These are phyloP conservation scores for Cephalotes varians DNA, from an alignment of 2,888 invertebrate genomes.

Conservation along the genomic window DNA sequence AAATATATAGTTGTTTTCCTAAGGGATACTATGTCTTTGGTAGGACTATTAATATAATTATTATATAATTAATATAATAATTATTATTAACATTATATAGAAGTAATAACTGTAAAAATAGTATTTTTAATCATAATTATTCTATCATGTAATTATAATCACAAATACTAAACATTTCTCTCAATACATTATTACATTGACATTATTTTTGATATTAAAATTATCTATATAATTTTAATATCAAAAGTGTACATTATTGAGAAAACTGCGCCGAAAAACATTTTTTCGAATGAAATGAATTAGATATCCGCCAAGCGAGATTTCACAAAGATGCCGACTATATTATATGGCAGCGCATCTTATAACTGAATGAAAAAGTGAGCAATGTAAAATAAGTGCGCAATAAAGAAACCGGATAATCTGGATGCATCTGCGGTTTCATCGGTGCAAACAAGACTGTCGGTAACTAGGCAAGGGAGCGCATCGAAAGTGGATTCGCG, in stretches of 20 bases:
- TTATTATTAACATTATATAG: too few relatives aligned
- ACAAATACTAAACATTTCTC: too few relatives aligned
- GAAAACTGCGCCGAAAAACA: not conserved
- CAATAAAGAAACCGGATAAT: slow-evolving; percentile 71
- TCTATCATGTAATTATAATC: too few relatives aligned
- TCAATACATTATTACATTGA: not conserved
- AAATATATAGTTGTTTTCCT: too few relatives aligned
- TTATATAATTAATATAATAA: not conserved
- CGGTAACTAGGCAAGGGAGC: slow-evolving; percentile 5
- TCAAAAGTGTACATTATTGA: not conserved
- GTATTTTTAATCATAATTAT: too few relatives aligned
- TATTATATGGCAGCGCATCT: not conserved
- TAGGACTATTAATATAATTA: too few relatives aligned
- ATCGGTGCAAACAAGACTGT: slow-evolving; percentile 58
- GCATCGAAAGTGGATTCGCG: slow-evolving; percentile 58
- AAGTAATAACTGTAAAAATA: too few relatives aligned
- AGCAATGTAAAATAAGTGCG: slow-evolving; percentile 59
- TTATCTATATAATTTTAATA: too few relatives aligned
- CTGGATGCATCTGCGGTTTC: slow-evolving; percentile 58
- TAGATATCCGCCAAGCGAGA: not conserved
- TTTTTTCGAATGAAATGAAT: not conserved
- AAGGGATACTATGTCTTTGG: too few relatives aligned
- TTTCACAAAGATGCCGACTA: not conserved
- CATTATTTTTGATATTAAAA: slow-evolving; percentile 16
- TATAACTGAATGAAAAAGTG: slow-evolving; percentile 1